Base-by-base conservation (phyloP, 2,888 invertebrate genomes). In the Oxytorus armatus region DNA sequence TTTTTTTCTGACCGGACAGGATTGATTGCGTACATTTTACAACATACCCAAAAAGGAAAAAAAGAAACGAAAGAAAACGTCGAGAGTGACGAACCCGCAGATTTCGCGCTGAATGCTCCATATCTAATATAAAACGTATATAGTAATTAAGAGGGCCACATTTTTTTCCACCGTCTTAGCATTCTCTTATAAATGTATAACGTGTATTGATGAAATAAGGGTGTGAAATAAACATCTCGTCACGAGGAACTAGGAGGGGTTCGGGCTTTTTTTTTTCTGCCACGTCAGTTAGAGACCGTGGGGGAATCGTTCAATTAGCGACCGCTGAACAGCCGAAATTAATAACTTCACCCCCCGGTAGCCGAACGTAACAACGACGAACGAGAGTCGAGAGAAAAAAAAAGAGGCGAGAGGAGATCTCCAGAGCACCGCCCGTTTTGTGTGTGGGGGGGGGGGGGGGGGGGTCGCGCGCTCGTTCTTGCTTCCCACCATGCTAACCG, bases 291-390 rank as follows among this genome's bases (percentile, higher is more conserved):
- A 75, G 70, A 72, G 59, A 75, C 77, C 73, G 73, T 75, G 81
- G 77, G n/a, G n/a, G n/a, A n/a, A 83, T 81, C 82, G 82, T 82
- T 83, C 83, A 83, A 83, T 82, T 83, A 83, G 81, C 81, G 74
- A 53, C 63, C 69, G 59, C 61, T 75, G 76, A 57, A 63, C 73
- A 70, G 74, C 23, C 77, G 29, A 77, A 83, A 83, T 82, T 83
- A 83, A 80, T 81, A 72, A 75, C 76, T 47, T 76, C 33, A 39
- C 47, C 47, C 47, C 47, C 39, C 29, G 44, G 18, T 23, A 39
- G 66, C 42, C 49, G 39, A 51, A 51, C 36, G 55, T 10, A 39
- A 42, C 55, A 44, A 39, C 29, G 18, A 25, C 8, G 29, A 61
- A 39, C 14, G 8, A 51, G 25, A 72, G 14, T 10, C 11, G 51